Evolutionary conservation across 53 echinoderm and acorn worm genomes (phyloP).

Genomic region (Echinometra lucunter): DNA sequence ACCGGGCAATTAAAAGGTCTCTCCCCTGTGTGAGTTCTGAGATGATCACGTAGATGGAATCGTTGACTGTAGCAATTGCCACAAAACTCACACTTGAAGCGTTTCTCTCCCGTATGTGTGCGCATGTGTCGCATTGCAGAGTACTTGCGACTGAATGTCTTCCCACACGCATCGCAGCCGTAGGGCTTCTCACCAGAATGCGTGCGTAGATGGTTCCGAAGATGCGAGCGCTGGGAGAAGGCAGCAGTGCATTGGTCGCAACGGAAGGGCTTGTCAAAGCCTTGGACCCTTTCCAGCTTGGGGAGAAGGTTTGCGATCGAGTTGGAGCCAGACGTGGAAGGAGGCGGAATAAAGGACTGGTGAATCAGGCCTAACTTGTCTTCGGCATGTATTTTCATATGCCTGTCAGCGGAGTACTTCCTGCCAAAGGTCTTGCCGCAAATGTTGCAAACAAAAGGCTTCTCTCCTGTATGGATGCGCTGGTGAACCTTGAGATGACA

Average conservation of each 20-base stretch:
- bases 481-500: constrained; percentile 58
- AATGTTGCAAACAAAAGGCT: constrained; percentile 57
- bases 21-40: constrained; percentile 55
- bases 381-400: constrained; percentile 58
- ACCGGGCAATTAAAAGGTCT: constrained; percentile 59
- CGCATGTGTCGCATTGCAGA: constrained; percentile 66
- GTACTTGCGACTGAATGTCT: constrained; percentile 64
- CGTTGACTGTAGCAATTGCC: constrained; percentile 64
- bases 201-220: constrained; percentile 51
- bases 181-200: constrained; percentile 63
- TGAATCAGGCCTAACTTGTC: constrained; percentile 4
- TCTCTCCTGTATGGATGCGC: constrained; percentile 62
- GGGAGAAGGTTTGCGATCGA: constrained; percentile 58
- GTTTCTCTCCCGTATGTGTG: constrained; percentile 54
- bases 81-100: constrained; percentile 57
- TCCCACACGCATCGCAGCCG: constrained; percentile 50
- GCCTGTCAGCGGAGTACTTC: constrained; percentile 58
- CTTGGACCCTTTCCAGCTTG: constrained; percentile 31
- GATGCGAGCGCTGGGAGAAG: constrained; percentile 63
- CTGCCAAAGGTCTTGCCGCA: constrained; percentile 53
- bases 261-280: constrained; percentile 60
- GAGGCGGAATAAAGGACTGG: background rate
- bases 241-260: constrained; percentile 65
- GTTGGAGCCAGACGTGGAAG: constrained; percentile 48
- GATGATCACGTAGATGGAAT: constrained; percentile 56